Base-by-base conservation (phyloP, 2,113 vertebrate species). In the Malurus cyaneus region DNA sequence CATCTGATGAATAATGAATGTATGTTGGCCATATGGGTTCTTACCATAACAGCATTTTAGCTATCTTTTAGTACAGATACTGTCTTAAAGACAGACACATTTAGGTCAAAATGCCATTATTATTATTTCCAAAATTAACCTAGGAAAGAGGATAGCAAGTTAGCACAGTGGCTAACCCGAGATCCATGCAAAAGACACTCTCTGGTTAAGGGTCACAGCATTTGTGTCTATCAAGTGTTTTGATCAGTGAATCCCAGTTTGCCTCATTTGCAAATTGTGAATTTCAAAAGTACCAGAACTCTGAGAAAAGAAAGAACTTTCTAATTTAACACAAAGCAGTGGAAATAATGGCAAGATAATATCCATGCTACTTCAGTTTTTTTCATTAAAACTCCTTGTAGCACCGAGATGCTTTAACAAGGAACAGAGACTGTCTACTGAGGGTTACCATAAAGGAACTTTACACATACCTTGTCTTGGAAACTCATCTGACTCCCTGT, bases 401-500 rank as follows among this genome's bases (percentile, higher is more conserved):
- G 41, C 12, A 39, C 9, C 15, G 32, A 11, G 16, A 41, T 5
- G 26, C 7, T 41, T 26, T 7, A 12, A 31, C 14, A 54, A 71
- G 39, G 29, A 28, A 10, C 50, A 53, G 29, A 50, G 12, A 6
- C 2, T 18, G 5, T 7, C n/a, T 34, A 14, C 21, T 0, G 0
- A 42, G 29, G 28, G 52, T 23, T 39, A 7, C 26, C 18, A 2
- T 1, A 6, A 12, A 31, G 74, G 54, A 44, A 14, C 44, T 65
- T 50, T 3, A 70, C 91, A 97, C 98, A 5, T 98, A 99, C 99
- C 99, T 99, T 99, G 99, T 54, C 99, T 98, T 52, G 99, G 98
- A 94, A 99, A 99, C 94, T 99, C 99, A 39, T 99, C 99, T 0
- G 99, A 98, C 97, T 99, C 99, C 39, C 98, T 98, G 97, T 99